Evolutionary conservation across 2,888 invertebrate genomes (phyloP).

Genomic region (Callimorpha dominula): DNA sequence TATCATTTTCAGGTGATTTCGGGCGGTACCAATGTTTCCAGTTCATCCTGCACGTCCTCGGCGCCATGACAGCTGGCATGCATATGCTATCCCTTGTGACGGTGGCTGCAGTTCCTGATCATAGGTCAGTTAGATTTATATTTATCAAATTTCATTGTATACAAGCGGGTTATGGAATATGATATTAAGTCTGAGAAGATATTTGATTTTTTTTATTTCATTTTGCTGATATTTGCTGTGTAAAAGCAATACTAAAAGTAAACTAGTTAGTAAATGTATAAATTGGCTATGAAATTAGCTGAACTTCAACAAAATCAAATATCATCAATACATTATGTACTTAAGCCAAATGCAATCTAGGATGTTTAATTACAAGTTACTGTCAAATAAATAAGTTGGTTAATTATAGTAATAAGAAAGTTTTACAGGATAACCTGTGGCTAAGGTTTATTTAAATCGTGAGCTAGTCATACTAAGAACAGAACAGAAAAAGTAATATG

Average conservation of each 20-base stretch:
- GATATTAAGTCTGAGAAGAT: constrained; percentile 25
- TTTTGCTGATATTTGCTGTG: neutral
- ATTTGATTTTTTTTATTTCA: constrained; percentile 34
- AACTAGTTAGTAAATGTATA: neutral
- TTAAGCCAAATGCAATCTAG: neutral
- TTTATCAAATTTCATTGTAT: constrained; percentile 14
- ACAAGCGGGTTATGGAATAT: constrained; percentile 25
- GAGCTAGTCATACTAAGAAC: too few species aligned
- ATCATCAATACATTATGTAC: constrained; percentile 3
- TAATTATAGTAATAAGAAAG: too few species aligned
- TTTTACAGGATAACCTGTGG: too few species aligned
- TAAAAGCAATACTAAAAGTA: neutral
- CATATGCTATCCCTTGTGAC: constrained; percentile 94
- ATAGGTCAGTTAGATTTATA: constrained; percentile 79
- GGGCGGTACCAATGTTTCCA: constrained; percentile 93
- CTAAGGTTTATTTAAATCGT: too few species aligned
- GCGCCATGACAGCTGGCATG: constrained; percentile 92
- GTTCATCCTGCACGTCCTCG: constrained; percentile 91
- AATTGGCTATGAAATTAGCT: neutral
- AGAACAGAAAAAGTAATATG: too few species aligned
- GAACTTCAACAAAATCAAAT: neutral
- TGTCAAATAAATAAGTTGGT: neutral
- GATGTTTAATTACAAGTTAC: neutral
- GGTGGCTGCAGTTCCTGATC: constrained; percentile 93
- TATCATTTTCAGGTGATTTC: constrained; percentile 90